These are phyloP conservation scores for Halictus quadricinctus DNA, from an alignment of 2,888 invertebrate genomes.

Conservation along the genomic window DNA sequence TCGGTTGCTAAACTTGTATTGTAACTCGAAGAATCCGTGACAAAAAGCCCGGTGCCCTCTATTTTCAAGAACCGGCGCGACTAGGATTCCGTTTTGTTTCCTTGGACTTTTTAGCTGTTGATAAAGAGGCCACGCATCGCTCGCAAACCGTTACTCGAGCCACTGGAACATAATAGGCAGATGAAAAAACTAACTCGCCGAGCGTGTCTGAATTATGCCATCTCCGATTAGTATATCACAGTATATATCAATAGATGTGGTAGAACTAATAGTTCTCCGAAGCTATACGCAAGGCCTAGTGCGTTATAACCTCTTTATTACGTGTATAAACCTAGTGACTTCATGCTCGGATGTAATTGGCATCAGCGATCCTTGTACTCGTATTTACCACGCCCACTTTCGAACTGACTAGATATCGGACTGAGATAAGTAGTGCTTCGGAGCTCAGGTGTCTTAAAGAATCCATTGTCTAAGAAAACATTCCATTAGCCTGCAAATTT, in stretches of 20 bases:
- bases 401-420: not conserved
- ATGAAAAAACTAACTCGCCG: not conserved
- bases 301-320: too few relatives aligned
- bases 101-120: not conserved
- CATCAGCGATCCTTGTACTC: not conserved
- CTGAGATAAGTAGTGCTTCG: not conserved
- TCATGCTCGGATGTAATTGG: not conserved
- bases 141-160: slow-evolving; percentile 24
- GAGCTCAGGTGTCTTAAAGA: too few relatives aligned
- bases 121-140: not conserved
- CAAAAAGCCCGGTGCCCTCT: slow-evolving; percentile 4
- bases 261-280: too few relatives aligned
- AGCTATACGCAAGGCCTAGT: too few relatives aligned
- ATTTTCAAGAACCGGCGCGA: slow-evolving; percentile 16
- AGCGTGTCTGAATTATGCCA: not conserved
- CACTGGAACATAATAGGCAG: not conserved
- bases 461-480: too few relatives aligned
- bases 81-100: slow-evolving; percentile 17
- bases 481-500: too few relatives aligned
- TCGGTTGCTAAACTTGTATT: not conserved
- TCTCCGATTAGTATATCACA: not conserved
- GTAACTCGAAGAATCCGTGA: slow-evolving; percentile 17
- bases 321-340: not conserved
- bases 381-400: not conserved
- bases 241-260: too few relatives aligned